phyloP scores from a whole-genome alignment of 2,888 invertebrate species.

The Orchestes rusci region DNA sequence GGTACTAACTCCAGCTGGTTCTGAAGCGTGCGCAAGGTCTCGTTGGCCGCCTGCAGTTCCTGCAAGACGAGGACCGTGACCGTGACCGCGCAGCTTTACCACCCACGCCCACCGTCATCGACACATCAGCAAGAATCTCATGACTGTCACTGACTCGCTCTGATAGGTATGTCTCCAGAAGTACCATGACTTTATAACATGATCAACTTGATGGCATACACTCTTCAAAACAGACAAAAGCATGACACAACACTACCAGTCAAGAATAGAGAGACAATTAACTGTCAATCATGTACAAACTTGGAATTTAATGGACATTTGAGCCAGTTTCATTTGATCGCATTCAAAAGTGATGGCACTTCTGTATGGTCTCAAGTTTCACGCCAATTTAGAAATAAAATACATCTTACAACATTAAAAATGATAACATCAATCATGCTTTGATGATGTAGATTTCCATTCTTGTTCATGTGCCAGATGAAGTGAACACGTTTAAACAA shows the following conservation, averaged over 20 bases:
- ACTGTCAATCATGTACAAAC: too few species aligned
- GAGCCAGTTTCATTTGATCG: too few species aligned
- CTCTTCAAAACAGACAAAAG: too few species aligned
- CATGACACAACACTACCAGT: too few species aligned
- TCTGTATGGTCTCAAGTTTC: too few species aligned
- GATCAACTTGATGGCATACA: too few species aligned
- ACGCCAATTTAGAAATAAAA: too few species aligned
- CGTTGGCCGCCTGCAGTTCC: constrained; percentile 79
- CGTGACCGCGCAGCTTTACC: constrained; percentile 34
- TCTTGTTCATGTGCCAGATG: constrained; percentile 39
- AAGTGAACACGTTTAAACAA: constrained; percentile 29
- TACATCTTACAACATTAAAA: constrained; percentile 18
- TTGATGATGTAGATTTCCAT: too few species aligned
- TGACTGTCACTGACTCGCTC: constrained; percentile 8
- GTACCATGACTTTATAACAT: constrained; percentile 2
- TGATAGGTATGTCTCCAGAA: constrained; percentile 6
- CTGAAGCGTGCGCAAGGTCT: constrained; percentile 76
- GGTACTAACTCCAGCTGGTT: constrained; percentile 69
- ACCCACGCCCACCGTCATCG: constrained; percentile 31
- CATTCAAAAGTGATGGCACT: too few species aligned
- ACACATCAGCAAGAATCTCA: constrained; percentile 36
- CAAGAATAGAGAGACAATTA: too few species aligned
- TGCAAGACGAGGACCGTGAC: constrained; percentile 45
- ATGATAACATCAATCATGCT: constrained; percentile 36
- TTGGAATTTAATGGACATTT: too few species aligned